These are phyloP conservation scores for Rhynchophorus ferrugineus DNA, from an alignment of 1,140 invertebrate genomes.

Conservation along the genomic window DNA sequence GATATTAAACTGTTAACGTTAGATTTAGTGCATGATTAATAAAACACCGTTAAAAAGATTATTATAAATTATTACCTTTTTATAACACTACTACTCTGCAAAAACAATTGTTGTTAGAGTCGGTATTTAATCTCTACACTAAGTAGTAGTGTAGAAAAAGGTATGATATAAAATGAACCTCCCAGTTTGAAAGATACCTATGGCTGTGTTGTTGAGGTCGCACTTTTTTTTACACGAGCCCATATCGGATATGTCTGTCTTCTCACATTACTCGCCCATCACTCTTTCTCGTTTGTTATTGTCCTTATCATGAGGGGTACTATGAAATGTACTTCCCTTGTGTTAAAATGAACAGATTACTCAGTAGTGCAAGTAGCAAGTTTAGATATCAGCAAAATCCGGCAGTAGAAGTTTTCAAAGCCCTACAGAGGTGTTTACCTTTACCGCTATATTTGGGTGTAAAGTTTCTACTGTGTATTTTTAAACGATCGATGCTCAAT, in stretches of 20 bases:
- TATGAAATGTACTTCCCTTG: conserved; percentile 8
- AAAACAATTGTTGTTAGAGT: too few relatives aligned
- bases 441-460: not conserved
- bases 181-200: conserved; percentile 6
- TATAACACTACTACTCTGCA: not conserved
- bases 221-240: conserved; percentile 28
- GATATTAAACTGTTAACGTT: not conserved
- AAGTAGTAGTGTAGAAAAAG: not conserved
- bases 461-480: conserved; percentile 1
- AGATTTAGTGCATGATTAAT: conserved; percentile 26
- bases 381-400: not conserved
- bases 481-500: too few relatives aligned
- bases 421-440: not conserved
- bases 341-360: not conserved
- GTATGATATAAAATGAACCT: not conserved
- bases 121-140: not conserved
- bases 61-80: too few relatives aligned
- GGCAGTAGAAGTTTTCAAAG: conserved; percentile 3
- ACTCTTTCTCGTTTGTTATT: conserved; percentile 5
- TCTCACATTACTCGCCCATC: conserved; percentile 9
- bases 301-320: conserved; percentile 10
- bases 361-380: conserved; percentile 7
- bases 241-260: conserved; percentile 11
- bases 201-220: conserved; percentile 42
- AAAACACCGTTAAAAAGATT: too few relatives aligned